Evolutionary conservation across 2,797 vertebrate genomes (phyloP).

Genomic region (Tamandua tetradactyla): DNA sequence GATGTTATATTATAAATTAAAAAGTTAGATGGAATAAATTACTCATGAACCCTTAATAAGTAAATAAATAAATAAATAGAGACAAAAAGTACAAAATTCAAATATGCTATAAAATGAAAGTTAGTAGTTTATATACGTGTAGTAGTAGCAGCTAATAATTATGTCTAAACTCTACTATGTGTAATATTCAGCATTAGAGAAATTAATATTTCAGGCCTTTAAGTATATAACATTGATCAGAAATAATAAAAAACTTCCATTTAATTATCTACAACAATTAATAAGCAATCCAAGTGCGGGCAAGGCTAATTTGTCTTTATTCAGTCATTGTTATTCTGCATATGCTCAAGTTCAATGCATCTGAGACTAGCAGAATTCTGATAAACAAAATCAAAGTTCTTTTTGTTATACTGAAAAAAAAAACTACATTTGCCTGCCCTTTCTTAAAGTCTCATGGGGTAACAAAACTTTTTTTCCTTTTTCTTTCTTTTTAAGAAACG

Average conservation of each 20-base stretch:
- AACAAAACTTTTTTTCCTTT: background rate
- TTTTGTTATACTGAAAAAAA: background rate
- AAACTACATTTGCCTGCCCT: background rate
- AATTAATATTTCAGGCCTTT: constrained; percentile 50
- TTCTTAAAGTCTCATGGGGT: background rate
- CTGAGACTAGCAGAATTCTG: constrained; percentile 47
- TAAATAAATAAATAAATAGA: no score
- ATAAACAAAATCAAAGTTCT: constrained; percentile 38
- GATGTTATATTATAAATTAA: no score
- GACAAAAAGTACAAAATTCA: constrained; percentile 16
- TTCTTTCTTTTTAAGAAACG: background rate
- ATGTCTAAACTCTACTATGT: constrained; percentile 32
- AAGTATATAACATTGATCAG: constrained; percentile 13
- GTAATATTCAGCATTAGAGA: background rate
- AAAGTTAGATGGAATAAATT: no score
- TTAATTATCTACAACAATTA: constrained; percentile 55
- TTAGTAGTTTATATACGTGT: background rate
- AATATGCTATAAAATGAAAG: background rate
- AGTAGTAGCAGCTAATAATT: background rate
- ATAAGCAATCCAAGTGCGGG: constrained; percentile 38
- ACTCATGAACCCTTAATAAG: no score
- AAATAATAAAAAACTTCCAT: constrained; percentile 43
- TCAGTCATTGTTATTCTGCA: constrained; percentile 34
- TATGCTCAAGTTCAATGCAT: background rate
- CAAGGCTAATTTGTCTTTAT: constrained; percentile 43